phyloP scores from a whole-genome alignment of 2,113 vertebrate genomes.

The Cacatua alba region DNA sequence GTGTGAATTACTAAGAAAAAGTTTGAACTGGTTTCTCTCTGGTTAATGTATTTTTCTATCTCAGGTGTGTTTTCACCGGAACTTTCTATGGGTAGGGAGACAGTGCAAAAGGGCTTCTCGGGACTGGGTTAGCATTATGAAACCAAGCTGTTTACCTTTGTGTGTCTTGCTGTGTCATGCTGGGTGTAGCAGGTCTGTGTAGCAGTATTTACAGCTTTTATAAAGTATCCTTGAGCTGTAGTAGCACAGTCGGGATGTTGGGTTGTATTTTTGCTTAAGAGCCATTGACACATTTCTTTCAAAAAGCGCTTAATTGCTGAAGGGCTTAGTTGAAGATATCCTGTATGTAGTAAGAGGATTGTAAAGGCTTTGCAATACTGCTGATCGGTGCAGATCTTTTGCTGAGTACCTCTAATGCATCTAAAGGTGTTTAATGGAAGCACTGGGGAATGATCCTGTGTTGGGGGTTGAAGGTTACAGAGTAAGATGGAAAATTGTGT shows the following conservation, averaged over 20 bases:
- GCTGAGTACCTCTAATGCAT: not conserved
- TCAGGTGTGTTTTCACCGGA: not conserved
- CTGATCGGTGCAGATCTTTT: slow-evolving; percentile 34
- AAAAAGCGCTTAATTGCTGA: not conserved
- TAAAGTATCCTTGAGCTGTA: not conserved
- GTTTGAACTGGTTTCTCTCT: not conserved
- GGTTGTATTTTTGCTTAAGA: not conserved
- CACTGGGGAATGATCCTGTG: not conserved
- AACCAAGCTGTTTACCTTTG: slow-evolving; percentile 56
- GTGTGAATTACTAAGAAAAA: not conserved
- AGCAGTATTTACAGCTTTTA: slow-evolving; percentile 16
- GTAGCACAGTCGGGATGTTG: not conserved
- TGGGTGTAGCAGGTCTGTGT: slow-evolving; percentile 5
- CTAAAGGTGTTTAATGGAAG: not conserved
- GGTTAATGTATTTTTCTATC: not conserved
- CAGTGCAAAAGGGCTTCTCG: not conserved
- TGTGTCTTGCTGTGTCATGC: slow-evolving; percentile 69
- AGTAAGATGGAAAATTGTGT: not conserved
- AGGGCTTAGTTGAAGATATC: not conserved
- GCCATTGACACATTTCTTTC: not conserved
- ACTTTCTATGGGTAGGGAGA: not conserved
- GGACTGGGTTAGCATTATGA: not conserved
- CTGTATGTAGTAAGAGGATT: slow-evolving; percentile 26
- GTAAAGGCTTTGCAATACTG: not conserved
- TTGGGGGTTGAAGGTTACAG: not conserved